Conservation (phyloP, 1,140 invertebrate genomes). For the Vollenhovia emeryi region DNA sequence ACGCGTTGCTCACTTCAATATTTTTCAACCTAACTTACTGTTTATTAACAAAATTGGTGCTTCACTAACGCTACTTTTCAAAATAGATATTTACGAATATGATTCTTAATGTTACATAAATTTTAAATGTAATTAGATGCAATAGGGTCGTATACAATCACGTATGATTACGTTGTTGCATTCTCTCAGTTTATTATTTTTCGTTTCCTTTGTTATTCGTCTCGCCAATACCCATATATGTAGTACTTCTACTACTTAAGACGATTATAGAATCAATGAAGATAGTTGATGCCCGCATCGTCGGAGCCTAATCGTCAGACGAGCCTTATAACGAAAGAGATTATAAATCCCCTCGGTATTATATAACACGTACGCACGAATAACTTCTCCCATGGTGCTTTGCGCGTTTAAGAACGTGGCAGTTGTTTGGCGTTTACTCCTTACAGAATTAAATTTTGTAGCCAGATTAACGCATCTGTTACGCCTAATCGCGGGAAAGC, state of each 20-base stretch:
- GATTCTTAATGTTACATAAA: not conserved
- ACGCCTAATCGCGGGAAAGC: not conserved
- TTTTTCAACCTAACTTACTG: not conserved
- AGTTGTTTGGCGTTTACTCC: not conserved
- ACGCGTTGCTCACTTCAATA: not conserved
- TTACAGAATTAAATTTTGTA: not conserved
- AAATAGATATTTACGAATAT: constrained; percentile 18
- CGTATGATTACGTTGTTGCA: not conserved
- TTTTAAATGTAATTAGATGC: not conserved
- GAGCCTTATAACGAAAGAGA: constrained; percentile 29
- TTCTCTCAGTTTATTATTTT: constrained; percentile 26
- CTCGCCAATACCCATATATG: not conserved
- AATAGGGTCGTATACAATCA: not conserved
- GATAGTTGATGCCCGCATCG: constrained; percentile 37
- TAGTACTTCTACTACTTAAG: constrained; percentile 9
- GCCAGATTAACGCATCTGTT: not conserved
- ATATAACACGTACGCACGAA: constrained; percentile 10
- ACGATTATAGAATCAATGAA: constrained; percentile 43
- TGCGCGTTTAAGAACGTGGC: not conserved
- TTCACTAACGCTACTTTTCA: constrained; percentile 16
- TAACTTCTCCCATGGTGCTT: not conserved
- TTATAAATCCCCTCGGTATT: constrained; percentile 30
- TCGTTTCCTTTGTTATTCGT: constrained; percentile 26
- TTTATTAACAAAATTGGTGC: not conserved
- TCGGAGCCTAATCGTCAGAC: not conserved